These are phyloP conservation scores for Caradrina clavipalpis DNA, from an alignment of 2,888 invertebrate species.

Conservation along the genomic window DNA sequence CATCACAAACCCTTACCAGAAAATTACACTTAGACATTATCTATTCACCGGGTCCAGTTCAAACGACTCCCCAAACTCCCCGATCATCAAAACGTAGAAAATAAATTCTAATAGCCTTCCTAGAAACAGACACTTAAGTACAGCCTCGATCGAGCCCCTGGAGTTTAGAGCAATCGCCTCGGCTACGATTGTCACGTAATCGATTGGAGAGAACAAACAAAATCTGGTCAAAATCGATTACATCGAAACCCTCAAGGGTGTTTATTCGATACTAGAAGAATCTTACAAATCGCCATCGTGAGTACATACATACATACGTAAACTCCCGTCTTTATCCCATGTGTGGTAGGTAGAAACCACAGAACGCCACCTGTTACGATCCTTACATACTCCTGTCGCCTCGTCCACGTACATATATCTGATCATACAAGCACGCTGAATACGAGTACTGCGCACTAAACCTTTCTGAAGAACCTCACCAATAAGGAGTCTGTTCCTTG, in stretches of 20 bases:
- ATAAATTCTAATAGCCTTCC: constrained; percentile 38
- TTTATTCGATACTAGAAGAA: constrained; percentile 58
- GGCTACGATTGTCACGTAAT: constrained; percentile 73
- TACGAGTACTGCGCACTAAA: no score
- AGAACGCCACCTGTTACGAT: no score
- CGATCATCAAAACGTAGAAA: constrained; percentile 28
- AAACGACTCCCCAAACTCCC: constrained; percentile 18
- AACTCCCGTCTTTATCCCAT: no score
- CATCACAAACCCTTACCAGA: not conserved
- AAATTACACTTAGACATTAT: constrained; percentile 2
- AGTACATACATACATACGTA: no score
- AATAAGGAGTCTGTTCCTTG: no score
- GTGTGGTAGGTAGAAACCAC: no score
- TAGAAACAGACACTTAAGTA: constrained; percentile 37
- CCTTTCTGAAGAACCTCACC: no score
- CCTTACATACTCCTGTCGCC: no score
- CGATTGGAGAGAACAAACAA: constrained; percentile 79
- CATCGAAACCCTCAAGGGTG: constrained; percentile 66
- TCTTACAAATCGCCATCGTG: constrained; percentile 41
- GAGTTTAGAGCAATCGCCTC: constrained; percentile 53
- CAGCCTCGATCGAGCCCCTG: constrained; percentile 43
- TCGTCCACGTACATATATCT: no score
- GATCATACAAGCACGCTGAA: no score
- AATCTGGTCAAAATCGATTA: constrained; percentile 76
- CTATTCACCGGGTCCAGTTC: not conserved